Base-by-base conservation (phyloP, 2,797 vertebrate species). In the Alcedo atthis region DNA sequence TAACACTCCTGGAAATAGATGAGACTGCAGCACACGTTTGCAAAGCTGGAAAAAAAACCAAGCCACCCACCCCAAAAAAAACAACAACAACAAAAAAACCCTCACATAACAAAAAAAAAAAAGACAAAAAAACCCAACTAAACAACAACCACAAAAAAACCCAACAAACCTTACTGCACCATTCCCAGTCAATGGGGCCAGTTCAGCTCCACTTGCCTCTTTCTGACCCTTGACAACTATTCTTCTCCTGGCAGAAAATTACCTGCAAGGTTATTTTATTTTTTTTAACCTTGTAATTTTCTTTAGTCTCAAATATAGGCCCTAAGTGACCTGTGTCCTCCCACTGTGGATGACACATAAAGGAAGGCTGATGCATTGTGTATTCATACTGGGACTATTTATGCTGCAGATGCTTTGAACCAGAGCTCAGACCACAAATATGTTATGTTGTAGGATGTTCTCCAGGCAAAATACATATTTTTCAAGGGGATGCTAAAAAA, bases 1-100 rank as follows among this genome's bases (percentile, higher is more conserved):
- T 95, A 91, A 77, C 82, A 46, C 78, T 79, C 75, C 85, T 64
- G 40, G 57, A 73, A 90, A 92, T 53, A 67, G 91, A 87, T 93
- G 96, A 90, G 81, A 67, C 33, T 87, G 80, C 77, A 87, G 59
- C 4, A 5, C 19, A 18, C 5, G 2, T 70, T 92, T 90, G 71
- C 73, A 88, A 91, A 94, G 77, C 90, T 85, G 59, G 35, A n/a
- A 76, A 28, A 26, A 89, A 86, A 87, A 3, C 1, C 0, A 37
- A 49, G 22, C 33, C 59, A 70, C 20, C 17, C 45, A 46, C 45
- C 37, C 37, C 37, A 40, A 40, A 40, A 40, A 14, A 40, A 40
- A 40, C 37, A 40, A 40, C 37, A 15, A 46, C 48, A 49, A 25
- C 22, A 16, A 49, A 49, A 49, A 49, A 6, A 8, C 37, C 37